Conservation (phyloP, 2,113 vertebrate genomes). For the Oreotragus oreotragus region DNA sequence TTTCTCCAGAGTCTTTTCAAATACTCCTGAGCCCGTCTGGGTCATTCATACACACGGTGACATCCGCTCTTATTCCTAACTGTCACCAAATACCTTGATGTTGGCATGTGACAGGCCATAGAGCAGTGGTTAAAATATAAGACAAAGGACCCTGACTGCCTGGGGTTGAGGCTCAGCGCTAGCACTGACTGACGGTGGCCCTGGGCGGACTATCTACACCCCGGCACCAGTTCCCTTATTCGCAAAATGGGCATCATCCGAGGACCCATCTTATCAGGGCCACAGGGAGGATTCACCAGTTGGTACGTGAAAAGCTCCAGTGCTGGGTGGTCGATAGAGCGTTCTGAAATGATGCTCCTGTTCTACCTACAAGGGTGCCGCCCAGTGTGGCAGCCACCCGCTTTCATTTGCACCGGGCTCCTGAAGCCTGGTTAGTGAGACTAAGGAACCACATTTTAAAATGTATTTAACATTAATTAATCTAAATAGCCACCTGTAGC, state of each 20-base stretch:
- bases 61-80: not conserved
- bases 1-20: not conserved
- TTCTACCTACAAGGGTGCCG: not conserved
- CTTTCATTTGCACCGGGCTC: not conserved
- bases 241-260: not conserved
- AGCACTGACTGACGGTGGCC: not conserved
- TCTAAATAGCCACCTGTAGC: not conserved
- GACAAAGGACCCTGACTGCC: not conserved
- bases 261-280: not conserved
- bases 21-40: not conserved
- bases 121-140: not conserved
- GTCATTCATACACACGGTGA: not conserved
- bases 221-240: not conserved
- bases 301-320: not conserved
- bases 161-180: not conserved
- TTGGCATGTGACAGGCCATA: not conserved
- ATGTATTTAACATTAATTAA: not conserved
- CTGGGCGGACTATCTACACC: not conserved
- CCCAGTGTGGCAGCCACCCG: accelerated
- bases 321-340: accelerated
- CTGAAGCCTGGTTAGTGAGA: not conserved
- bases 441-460: not conserved
- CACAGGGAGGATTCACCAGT: not conserved
- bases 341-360: accelerated
- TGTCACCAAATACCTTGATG: not conserved